Base-by-base conservation (phyloP, 2,888 invertebrate genomes). In the Yponomeuta plumbellus region DNA sequence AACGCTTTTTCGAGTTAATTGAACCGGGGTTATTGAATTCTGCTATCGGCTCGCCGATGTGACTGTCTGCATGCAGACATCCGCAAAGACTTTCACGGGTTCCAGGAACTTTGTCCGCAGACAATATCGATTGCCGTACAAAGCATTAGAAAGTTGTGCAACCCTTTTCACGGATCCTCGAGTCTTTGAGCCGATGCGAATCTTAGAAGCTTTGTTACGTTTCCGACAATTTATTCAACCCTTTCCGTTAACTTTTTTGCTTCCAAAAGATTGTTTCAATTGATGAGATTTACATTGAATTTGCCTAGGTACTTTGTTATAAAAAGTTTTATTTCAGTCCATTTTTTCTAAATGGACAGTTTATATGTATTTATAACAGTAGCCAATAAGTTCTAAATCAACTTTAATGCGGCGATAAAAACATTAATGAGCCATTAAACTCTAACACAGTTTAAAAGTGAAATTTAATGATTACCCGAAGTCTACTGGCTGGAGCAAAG, bases 131-230 rank as follows among this genome's bases (percentile, higher is more conserved):
- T 83, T 82, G 74, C 76, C 78, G 80, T 80, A 88, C 88, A 89
- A 90, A 81, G 87, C 79, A 84, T 87, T 89, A 86, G 91, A 91
- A 91, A 91, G 91, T 91, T 91, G 85, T 82, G 86, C 88, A 91
- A 91, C 90, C 89, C 89, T 90, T 86, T 83, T 83, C 85, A 83
- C 83, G 80, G n/a, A 81, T 81, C 78, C 79, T 77, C 79, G 76
- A 71, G 80, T 83, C 84, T 86, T 87, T 86, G 79, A 80, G 77
- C 13, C 77, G 73, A 79, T 80, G 80, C 81, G 76, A 76, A 82
- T 84, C 86, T n/a, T 52, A 17, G 6, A 79, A 77, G 81, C 81
- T 83, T 90, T 89, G 88, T 80, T 83, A 81, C 80, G 44, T 52
- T 52, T 52, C 17, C 17, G 44, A 52, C 44, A 13, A 13, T 52